A percentile compares a stretch with the other conserved stretches of the same genome.
Conservation (phyloP, 2,888 invertebrate genomes). For the Drosophila kambysellisi region DNA sequence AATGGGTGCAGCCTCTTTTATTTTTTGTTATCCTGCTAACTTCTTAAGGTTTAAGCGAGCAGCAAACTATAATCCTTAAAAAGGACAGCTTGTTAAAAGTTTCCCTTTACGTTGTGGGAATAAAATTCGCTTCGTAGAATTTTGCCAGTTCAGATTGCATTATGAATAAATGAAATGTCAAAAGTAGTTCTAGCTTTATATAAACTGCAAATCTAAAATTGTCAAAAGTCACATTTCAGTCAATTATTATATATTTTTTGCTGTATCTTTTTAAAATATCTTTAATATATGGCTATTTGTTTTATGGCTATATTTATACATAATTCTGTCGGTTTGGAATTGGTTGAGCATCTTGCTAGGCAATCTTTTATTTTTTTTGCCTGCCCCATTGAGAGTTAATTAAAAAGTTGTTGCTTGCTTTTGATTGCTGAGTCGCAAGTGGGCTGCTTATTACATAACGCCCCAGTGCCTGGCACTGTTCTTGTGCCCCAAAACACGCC, state of each 20-base stretch:
- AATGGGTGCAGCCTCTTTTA: neutral
- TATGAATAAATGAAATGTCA: neutral
- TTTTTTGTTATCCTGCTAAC: neutral
- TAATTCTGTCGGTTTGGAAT: neutral
- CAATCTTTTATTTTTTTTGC: neutral
- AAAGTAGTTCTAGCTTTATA: neutral
- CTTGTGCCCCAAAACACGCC: constrained; percentile 4
- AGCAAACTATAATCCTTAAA: constrained; percentile 24
- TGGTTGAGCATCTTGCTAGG: neutral
- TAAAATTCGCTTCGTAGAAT: neutral
- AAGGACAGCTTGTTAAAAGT: constrained; percentile 3
- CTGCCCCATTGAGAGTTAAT: constrained; percentile 36
- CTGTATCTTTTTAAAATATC: neutral
- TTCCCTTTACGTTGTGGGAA: neutral
- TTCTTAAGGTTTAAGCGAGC: constrained; percentile 14
- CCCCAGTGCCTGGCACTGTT: constrained; percentile 5
- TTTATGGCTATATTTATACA: neutral
- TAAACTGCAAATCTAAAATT: neutral
- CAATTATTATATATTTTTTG: neutral
- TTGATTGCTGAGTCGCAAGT: constrained; percentile 22
- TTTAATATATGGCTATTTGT: neutral
- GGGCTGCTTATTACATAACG: constrained; percentile 10
- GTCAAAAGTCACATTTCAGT: neutral
- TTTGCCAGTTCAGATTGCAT: neutral
- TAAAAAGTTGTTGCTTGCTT: constrained; percentile 39